Base-by-base conservation (phyloP, 2,888 invertebrate genomes). In the Cosmia trapezina region DNA sequence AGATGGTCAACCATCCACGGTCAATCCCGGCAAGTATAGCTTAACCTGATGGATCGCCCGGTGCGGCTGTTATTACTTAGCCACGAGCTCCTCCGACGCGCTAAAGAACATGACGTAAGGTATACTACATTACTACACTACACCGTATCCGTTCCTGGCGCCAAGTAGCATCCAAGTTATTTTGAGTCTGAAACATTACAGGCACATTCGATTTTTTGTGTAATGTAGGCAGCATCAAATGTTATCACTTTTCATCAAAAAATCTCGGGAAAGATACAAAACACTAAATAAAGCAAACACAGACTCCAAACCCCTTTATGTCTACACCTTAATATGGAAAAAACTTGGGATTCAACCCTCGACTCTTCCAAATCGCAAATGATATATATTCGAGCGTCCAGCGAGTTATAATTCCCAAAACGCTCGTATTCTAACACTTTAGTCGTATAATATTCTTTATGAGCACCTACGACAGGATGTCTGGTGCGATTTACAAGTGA, bases 351-450 rank as follows among this genome's bases (percentile, higher is more conserved):
- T 81, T 81, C 74, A 22, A 61, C 63, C 69, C 80, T 73, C 59
- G 49, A 37, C 51, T 65, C 49, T 60, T 76, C 69, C 56, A 69
- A 82, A 80, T 86, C 78, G 63, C 86, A 66, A 80, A 74, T 80
- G 75, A 83, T 73, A 71, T 77, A 82, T 74, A 61, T 81, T 64
- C 68, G 22, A 17, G 41, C 64, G 78, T 76, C 80, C 73, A 80
- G 67, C 11, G 64, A 77, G 76, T 84, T 84, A 86, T 86, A 84
- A 85, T 86, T 86, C 85, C 84, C 85, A 72, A 70, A 78, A 43
- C 73, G 72, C 80, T 86, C 84, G 79, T 86, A 80, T 78, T 49
- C 72, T 70, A 70, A 73, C 76, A 78, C 83, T 78, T 78, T 75
- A 70, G 69, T 74, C 70, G 57, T 84, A 79, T 75, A 71, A 73